phyloP scores from a whole-genome alignment of 2,113 vertebrate species.

The Prinia subflava region DNA sequence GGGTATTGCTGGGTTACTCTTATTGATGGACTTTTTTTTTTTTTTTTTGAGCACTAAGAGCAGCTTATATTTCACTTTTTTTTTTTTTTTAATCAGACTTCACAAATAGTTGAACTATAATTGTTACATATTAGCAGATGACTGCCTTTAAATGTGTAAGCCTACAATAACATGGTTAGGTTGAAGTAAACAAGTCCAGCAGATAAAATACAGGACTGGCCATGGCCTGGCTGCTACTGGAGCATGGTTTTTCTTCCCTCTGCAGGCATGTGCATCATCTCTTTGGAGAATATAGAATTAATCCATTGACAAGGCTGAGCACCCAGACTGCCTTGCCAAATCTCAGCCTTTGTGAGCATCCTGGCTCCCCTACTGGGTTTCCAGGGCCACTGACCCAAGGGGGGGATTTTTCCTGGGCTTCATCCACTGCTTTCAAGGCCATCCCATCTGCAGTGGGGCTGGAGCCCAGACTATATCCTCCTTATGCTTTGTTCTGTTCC shows the following conservation, averaged over 20 bases:
- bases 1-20: neutral
- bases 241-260: neutral
- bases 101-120: neutral
- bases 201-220: neutral
- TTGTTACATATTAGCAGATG: neutral
- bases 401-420: neutral
- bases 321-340: neutral
- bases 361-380: neutral
- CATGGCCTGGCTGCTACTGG: neutral
- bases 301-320: neutral
- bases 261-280: neutral
- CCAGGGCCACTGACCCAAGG: neutral
- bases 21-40: neutral
- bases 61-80: neutral
- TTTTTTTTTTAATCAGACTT: neutral
- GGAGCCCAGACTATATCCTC: neutral
- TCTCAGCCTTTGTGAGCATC: neutral
- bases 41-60: neutral
- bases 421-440: neutral
- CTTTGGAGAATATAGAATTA: neutral
- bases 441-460: neutral
- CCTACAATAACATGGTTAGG: neutral
- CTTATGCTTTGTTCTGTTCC: neutral
- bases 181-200: neutral
- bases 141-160: neutral